phyloP scores from a whole-genome alignment of 2,113 vertebrate genomes.

The Pipa parva region DNA sequence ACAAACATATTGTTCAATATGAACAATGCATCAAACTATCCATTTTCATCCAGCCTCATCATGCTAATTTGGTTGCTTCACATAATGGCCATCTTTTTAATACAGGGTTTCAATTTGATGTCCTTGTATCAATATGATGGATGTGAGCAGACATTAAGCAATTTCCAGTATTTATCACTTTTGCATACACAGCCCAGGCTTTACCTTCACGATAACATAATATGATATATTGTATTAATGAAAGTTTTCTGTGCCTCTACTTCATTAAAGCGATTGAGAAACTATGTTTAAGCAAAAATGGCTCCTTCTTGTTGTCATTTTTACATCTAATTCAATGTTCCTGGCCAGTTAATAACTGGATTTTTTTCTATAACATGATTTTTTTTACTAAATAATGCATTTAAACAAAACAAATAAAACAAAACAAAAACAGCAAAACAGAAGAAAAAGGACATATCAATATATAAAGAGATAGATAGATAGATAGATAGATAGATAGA shows the following conservation, averaged over 20 bases:
- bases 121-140: slow-evolving; percentile 33
- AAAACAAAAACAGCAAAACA: no score
- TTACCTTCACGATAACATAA: slow-evolving; percentile 12
- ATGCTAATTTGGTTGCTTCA: slow-evolving; percentile 40
- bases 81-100: slow-evolving; percentile 37
- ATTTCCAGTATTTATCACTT: slow-evolving; percentile 41
- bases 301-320: slow-evolving; percentile 9
- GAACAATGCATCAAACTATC: slow-evolving; percentile 39
- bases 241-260: slow-evolving; percentile 18
- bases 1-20: slow-evolving; percentile 27
- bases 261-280: slow-evolving; percentile 38
- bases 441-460: no score
- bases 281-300: slow-evolving; percentile 16
- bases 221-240: slow-evolving; percentile 35
- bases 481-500: no score
- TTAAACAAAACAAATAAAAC: no score
- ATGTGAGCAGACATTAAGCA: slow-evolving; percentile 37
- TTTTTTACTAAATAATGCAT: no score
- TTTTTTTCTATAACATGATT: no score
- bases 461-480: no score
- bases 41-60: slow-evolving; percentile 39
- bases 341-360: not conserved
- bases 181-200: slow-evolving; percentile 10
- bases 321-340: slow-evolving; percentile 14
- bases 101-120: slow-evolving; percentile 38